Conservation (phyloP, 2,113 vertebrate genomes). For the Eptesicus fuscus region DNA sequence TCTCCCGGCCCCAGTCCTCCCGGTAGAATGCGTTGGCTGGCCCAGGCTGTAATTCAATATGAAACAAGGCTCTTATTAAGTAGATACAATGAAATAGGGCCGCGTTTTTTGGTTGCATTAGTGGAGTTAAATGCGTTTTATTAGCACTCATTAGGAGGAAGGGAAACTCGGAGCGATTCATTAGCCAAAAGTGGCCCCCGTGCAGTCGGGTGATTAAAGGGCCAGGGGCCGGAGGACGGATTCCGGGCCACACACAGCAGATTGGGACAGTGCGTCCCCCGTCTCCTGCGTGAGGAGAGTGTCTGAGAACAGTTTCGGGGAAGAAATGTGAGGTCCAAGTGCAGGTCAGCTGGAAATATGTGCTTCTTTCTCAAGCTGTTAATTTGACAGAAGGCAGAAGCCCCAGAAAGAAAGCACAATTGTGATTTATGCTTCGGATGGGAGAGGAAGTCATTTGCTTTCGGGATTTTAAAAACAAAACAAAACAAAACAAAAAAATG, state of each 20-base stretch:
- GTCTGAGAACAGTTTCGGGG: constrained; percentile 58
- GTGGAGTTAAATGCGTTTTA: constrained; percentile 86
- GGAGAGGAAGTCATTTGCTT: constrained; percentile 57
- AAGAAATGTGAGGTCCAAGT: constrained; percentile 71
- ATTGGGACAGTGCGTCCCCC: background rate
- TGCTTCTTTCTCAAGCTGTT: constrained; percentile 74
- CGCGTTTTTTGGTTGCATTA: constrained; percentile 79
- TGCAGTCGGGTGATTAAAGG: constrained; percentile 81
- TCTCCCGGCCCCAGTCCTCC: constrained; percentile 81
- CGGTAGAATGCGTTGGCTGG: constrained; percentile 84
- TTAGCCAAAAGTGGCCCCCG: constrained; percentile 79
- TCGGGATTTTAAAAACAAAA: background rate
- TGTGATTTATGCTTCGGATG: constrained; percentile 54
- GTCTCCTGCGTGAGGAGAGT: constrained; percentile 42
- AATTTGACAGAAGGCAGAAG: constrained; percentile 82
- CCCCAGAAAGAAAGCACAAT: constrained; percentile 54
- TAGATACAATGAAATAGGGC: constrained; percentile 83
- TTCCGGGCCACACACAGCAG: constrained; percentile 80
- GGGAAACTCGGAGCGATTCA: constrained; percentile 83
- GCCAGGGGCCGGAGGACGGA: constrained; percentile 58
- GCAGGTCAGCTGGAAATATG: constrained; percentile 63
- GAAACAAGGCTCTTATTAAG: constrained; percentile 84
- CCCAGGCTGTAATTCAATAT: constrained; percentile 88
- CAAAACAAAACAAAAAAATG: background rate
- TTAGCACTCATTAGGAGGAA: constrained; percentile 88